These are phyloP conservation scores for Acomys russatus DNA, from an alignment of 2,797 vertebrate genomes.

Conservation along the genomic window DNA sequence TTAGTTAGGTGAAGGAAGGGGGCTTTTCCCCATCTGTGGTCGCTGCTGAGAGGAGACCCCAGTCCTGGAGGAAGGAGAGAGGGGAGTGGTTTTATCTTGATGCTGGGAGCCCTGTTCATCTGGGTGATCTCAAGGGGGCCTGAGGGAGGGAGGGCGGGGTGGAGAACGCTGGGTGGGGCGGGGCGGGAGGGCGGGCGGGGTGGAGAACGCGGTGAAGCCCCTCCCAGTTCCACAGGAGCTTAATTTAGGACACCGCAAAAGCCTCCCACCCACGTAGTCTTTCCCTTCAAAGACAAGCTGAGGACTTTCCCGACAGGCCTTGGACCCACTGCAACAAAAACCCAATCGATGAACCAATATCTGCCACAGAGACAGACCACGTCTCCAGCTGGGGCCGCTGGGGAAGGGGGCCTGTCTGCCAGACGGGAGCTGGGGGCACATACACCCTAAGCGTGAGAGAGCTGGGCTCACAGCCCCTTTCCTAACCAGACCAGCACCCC, in stretches of 20 bases:
- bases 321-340: constrained; percentile 1
- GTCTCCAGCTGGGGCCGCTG: neutral
- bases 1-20: neutral
- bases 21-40: too few species aligned
- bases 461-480: neutral
- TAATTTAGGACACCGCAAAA: neutral
- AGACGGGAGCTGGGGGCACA: neutral
- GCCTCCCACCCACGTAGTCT: neutral
- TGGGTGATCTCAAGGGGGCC: neutral
- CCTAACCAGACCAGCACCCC: neutral
- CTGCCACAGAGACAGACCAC: neutral
- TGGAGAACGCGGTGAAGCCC: too few species aligned
- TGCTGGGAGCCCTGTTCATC: neutral
- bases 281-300: constrained; percentile 6
- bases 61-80: neutral
- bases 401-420: neutral
- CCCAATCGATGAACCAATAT: constrained; percentile 32
- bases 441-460: neutral
- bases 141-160: neutral
- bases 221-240: neutral
- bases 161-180: too few species aligned
- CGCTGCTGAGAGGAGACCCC: neutral
- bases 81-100: neutral
- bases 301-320: constrained; percentile 24
- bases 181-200: neutral